Percentiles rank a stretch among this genome's conserved stretches.
Conservation (phyloP, 1,140 invertebrate species). For the Drosophila nikananu region DNA sequence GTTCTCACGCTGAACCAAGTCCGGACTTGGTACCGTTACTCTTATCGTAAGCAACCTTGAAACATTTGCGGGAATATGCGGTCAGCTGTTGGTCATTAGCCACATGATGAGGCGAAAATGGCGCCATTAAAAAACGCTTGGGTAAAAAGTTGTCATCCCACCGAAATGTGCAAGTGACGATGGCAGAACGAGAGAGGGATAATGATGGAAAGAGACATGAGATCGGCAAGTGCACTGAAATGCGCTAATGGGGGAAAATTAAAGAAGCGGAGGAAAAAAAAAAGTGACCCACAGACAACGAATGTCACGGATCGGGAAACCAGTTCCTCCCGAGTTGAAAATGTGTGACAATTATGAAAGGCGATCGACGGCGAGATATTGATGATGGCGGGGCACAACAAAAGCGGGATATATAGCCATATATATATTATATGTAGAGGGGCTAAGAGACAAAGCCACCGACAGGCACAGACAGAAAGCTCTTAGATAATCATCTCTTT, state of each 20-base stretch:
- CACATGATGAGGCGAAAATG: slow-evolving; percentile 57
- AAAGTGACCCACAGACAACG: slow-evolving; percentile 62
- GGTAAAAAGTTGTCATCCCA: slow-evolving; percentile 45
- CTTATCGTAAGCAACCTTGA: slow-evolving; percentile 56
- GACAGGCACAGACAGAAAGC: slow-evolving; percentile 34
- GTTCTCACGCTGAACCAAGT: slow-evolving; percentile 29
- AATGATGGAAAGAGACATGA: background rate
- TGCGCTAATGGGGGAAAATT: slow-evolving; percentile 51
- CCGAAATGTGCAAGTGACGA: slow-evolving; percentile 56
- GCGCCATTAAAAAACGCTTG: slow-evolving; percentile 53
- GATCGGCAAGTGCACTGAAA: slow-evolving; percentile 57
- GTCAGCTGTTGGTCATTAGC: slow-evolving; percentile 51
- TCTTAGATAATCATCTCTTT: slow-evolving; percentile 67
- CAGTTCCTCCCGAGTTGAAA: slow-evolving; percentile 53
- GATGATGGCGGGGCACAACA: slow-evolving; percentile 63
- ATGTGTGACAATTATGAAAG: slow-evolving; percentile 79
- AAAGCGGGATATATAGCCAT: slow-evolving; percentile 25
- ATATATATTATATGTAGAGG: too few relatives aligned
- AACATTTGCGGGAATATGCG: slow-evolving; percentile 41
- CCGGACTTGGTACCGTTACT: slow-evolving; percentile 52
- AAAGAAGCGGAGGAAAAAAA: slow-evolving; percentile 5
- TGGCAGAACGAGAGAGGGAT: slow-evolving; percentile 8
- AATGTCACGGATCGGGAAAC: slow-evolving; percentile 38
- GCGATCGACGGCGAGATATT: slow-evolving; percentile 68
- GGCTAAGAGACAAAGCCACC: slow-evolving; percentile 25